Conservation (phyloP, 2,888 invertebrate species). For the Allygus modestus region DNA sequence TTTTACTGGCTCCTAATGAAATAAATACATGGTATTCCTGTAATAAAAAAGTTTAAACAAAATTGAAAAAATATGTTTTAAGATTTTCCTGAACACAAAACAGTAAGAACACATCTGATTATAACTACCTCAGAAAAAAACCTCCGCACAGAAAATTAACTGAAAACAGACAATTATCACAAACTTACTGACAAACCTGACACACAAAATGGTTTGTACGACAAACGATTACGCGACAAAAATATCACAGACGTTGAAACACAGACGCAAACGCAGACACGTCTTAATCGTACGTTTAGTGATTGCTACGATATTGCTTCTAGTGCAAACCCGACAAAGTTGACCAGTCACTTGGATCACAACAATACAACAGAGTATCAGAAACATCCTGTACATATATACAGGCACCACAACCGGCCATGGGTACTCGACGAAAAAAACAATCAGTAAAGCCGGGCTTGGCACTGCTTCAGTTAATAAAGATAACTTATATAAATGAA, state of each 20-base stretch:
- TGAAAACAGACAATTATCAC: background rate
- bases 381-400: conserved; percentile 35
- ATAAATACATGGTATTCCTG: no score
- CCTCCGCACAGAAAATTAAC: background rate
- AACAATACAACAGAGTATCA: conserved; percentile 27
- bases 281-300: background rate
- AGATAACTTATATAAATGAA: no score
- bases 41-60: no score
- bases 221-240: conserved; percentile 12
- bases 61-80: no score
- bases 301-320: conserved; percentile 42
- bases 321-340: background rate
- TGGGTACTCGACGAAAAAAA: background rate
- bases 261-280: conserved; percentile 24
- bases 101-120: background rate
- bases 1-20: no score
- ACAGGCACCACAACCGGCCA: conserved; percentile 5
- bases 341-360: conserved; percentile 17
- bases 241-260: conserved; percentile 41
- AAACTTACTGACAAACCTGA: conserved; percentile 10
- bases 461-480: no score
- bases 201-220: background rate
- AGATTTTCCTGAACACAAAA: no score
- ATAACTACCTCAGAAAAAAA: no score
- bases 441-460: no score